These are phyloP conservation scores for Neodontobutis hainanensis DNA, from an alignment of 2,113 vertebrate species.

Conservation along the genomic window DNA sequence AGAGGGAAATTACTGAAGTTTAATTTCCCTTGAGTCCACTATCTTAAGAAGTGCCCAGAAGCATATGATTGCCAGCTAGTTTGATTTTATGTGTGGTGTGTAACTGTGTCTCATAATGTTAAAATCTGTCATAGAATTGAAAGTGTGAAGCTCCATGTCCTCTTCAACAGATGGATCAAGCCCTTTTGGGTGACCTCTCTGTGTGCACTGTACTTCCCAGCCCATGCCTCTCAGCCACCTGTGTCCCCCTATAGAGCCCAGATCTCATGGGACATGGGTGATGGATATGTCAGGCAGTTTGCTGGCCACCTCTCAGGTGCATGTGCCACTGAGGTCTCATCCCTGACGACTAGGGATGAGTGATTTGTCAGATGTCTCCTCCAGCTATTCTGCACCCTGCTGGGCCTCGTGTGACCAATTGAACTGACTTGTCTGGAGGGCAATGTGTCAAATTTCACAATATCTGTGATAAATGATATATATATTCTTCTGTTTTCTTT, in stretches of 20 bases:
- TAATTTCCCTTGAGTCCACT: conserved; percentile 68
- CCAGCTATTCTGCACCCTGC: conserved; percentile 19
- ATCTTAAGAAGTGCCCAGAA: conserved; percentile 54
- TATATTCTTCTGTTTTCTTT: conserved; percentile 27
- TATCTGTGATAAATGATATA: conserved; percentile 43
- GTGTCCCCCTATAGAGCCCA: conserved; percentile 41
- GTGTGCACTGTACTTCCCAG: conserved; percentile 46
- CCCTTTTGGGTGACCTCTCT: conserved; percentile 26
- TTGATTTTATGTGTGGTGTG: conserved; percentile 29
- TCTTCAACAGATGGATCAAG: conserved; percentile 21
- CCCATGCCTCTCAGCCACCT: conserved; percentile 55
- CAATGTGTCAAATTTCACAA: conserved; percentile 33
- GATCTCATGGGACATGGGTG: conserved; percentile 55
- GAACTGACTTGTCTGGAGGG: conserved; percentile 25
- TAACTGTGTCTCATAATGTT: conserved; percentile 9
- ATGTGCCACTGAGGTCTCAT: conserved; percentile 48
- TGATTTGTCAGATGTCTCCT: conserved; percentile 52
- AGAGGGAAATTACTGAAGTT: conserved; percentile 69
- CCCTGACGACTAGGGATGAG: conserved; percentile 46
- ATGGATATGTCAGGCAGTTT: conserved; percentile 70
- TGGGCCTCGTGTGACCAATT: conserved; percentile 32
- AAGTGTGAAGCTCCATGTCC: conserved; percentile 13
- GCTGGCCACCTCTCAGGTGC: conserved; percentile 49
- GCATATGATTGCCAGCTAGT: conserved; percentile 52
- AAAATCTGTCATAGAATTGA: not conserved